phyloP scores from a whole-genome alignment of 1,140 invertebrate genomes.

The Drosophila quadrilineata region DNA sequence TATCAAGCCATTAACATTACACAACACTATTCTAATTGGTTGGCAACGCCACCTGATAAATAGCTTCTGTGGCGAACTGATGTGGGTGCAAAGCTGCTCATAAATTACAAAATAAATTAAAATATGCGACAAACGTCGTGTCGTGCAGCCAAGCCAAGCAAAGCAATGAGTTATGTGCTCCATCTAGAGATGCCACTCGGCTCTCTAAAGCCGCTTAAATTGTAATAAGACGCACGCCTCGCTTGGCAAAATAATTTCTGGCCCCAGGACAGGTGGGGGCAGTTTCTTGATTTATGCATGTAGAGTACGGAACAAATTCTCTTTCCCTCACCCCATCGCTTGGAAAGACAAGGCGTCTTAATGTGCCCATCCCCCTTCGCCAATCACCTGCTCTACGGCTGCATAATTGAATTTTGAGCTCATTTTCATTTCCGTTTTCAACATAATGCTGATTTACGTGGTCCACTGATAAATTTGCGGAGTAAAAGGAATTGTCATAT shows the following conservation, averaged over 20 bases:
- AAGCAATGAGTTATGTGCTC: slow-evolving; percentile 62
- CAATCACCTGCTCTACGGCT: neutral
- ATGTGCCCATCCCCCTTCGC: neutral
- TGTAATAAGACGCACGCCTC: slow-evolving; percentile 57
- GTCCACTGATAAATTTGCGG: slow-evolving; percentile 46
- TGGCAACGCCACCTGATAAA: slow-evolving; percentile 24
- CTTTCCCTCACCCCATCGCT: too few relatives aligned
- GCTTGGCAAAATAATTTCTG: slow-evolving; percentile 52
- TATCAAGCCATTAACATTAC: slow-evolving; percentile 54
- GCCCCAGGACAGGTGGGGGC: slow-evolving; percentile 10
- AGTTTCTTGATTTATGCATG: slow-evolving; percentile 60
- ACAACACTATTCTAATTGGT: slow-evolving; percentile 45
- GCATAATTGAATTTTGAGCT: slow-evolving; percentile 77
- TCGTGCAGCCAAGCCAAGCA: slow-evolving; percentile 31
- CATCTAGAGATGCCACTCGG: too few relatives aligned
- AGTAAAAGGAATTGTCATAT: slow-evolving; percentile 52
- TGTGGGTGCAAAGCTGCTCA: slow-evolving; percentile 45
- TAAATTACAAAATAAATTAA: slow-evolving; percentile 76
- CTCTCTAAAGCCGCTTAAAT: slow-evolving; percentile 64
- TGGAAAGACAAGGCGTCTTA: slow-evolving; percentile 40
- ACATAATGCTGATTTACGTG: slow-evolving; percentile 75
- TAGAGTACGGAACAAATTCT: too few relatives aligned
- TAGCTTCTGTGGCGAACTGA: slow-evolving; percentile 10
- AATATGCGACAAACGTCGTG: slow-evolving; percentile 65
- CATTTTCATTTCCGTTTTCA: slow-evolving; percentile 67